Percentiles rank a stretch among this genome's conserved stretches.
Conservation (phyloP, 1,140 invertebrate species). For the Drosophila biarmipes region DNA sequence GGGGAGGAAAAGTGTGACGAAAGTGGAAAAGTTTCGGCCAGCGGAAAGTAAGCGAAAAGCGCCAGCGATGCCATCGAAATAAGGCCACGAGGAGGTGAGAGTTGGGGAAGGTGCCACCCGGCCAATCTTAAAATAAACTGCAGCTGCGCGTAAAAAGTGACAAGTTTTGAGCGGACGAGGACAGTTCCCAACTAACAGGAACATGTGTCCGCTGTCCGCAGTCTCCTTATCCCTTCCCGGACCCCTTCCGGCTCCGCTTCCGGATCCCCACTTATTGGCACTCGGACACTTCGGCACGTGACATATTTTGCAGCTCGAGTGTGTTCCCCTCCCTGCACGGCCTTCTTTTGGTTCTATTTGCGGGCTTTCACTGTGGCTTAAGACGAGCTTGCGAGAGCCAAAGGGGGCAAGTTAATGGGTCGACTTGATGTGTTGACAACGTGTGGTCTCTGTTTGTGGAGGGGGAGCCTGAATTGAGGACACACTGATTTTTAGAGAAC, state of each 20-base stretch:
- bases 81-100: constrained; percentile 23
- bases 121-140: constrained; percentile 82
- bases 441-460: constrained; percentile 32
- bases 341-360: constrained; percentile 5
- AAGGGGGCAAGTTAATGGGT: constrained; percentile 3
- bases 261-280: constrained; percentile 65
- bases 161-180: constrained; percentile 62
- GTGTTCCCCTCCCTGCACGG: constrained; percentile 10
- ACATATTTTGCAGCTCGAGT: constrained; percentile 65
- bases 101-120: constrained; percentile 45
- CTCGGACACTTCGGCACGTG: constrained; percentile 66
- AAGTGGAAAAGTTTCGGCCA: constrained; percentile 63
- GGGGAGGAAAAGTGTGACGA: constrained; percentile 48
- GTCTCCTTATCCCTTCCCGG: constrained; percentile 6
- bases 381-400: constrained; percentile 30
- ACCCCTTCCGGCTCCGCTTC: constrained; percentile 7
- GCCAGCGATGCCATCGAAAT: constrained; percentile 42
- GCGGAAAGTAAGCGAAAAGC: constrained; percentile 56
- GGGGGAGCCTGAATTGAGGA: neutral
- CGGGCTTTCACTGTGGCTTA: constrained; percentile 42
- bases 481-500: neutral
- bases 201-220: constrained; percentile 65
- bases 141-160: constrained; percentile 81
- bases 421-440: constrained; percentile 50
- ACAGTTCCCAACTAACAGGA: constrained; percentile 51